Evolutionary conservation across 2,797 vertebrate genomes (phyloP).

Genomic region (Microctenopoma lineatum): DNA sequence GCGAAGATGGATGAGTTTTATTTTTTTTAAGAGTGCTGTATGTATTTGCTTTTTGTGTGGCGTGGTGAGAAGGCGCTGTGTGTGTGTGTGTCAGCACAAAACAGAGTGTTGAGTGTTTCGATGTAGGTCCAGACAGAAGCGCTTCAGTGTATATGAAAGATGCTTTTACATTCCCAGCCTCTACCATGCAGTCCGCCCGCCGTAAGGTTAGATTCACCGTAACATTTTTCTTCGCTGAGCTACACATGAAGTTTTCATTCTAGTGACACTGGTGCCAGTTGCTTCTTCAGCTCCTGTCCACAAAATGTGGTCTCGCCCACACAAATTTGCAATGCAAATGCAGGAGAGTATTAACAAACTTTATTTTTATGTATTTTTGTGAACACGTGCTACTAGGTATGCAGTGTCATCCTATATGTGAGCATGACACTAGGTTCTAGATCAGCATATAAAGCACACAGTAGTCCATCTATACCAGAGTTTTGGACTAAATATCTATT

Average conservation of each 20-base stretch:
- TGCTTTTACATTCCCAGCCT: constrained; percentile 56
- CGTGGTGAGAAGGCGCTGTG: constrained; percentile 17
- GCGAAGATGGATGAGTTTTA: constrained; percentile 52
- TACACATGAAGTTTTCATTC: constrained; percentile 16
- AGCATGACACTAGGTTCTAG: neutral
- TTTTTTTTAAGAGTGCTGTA: constrained; percentile 21
- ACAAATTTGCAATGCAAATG: constrained; percentile 33
- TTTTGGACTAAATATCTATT: too few species aligned
- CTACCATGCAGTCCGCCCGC: constrained; percentile 15
- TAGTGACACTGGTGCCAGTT: constrained; percentile 8
- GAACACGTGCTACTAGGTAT: neutral
- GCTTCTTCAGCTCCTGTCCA: constrained; percentile 14
- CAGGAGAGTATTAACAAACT: neutral
- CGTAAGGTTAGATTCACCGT: constrained; percentile 32
- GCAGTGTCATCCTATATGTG: too few species aligned
- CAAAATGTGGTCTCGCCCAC: constrained; percentile 24
- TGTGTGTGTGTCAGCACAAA: constrained; percentile 31
- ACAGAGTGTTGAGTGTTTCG: constrained; percentile 61
- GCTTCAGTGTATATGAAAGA: constrained; percentile 70
- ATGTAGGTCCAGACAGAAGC: constrained; percentile 57
- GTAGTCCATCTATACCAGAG: constrained; percentile 5
- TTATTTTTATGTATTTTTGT: neutral
- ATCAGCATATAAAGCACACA: neutral
- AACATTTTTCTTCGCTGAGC: constrained; percentile 9
- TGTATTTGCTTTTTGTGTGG: constrained; percentile 55